Evolutionary conservation across 1,140 invertebrate species (phyloP).

Genomic region (Drosophila littoralis): DNA sequence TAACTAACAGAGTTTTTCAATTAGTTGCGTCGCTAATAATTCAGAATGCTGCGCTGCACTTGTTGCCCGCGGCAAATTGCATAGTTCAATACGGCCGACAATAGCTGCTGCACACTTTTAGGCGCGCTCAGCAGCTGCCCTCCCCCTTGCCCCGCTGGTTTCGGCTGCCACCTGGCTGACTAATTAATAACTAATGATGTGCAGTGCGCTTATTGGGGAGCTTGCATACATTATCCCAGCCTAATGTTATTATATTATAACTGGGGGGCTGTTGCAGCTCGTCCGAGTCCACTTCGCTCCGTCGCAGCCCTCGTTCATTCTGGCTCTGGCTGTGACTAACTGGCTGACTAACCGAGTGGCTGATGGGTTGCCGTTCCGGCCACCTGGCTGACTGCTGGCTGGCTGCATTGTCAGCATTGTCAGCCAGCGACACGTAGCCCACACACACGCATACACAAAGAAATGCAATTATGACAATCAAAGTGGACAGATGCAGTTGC

Average conservation of each 20-base stretch:
- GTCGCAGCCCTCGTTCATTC: too few relatives aligned
- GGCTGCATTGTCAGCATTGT: constrained; percentile 46
- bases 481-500: constrained; percentile 75
- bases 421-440: constrained; percentile 16
- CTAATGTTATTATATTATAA: constrained; percentile 72
- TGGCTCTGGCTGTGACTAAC: too few relatives aligned
- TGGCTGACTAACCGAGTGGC: too few relatives aligned
- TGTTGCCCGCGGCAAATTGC: constrained; percentile 49
- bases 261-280: constrained; percentile 10
- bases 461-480: constrained; percentile 80
- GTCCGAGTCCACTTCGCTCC: not conserved
- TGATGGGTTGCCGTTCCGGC: too few relatives aligned
- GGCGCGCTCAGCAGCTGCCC: not conserved
- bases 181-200: constrained; percentile 82
- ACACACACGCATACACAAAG: constrained; percentile 49
- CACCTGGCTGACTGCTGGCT: not conserved
- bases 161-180: constrained; percentile 26
- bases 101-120: constrained; percentile 43
- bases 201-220: constrained; percentile 77
- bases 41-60: constrained; percentile 42
- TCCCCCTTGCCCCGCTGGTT: not conserved
- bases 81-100: constrained; percentile 59
- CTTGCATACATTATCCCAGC: constrained; percentile 72
- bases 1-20: constrained; percentile 68
- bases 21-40: constrained; percentile 69